A percentile compares a stretch with the other conserved stretches of the same genome.
These are phyloP conservation scores for Oasisia sp. DNA, from an alignment of 2,888 invertebrate species.

Conservation along the genomic window DNA sequence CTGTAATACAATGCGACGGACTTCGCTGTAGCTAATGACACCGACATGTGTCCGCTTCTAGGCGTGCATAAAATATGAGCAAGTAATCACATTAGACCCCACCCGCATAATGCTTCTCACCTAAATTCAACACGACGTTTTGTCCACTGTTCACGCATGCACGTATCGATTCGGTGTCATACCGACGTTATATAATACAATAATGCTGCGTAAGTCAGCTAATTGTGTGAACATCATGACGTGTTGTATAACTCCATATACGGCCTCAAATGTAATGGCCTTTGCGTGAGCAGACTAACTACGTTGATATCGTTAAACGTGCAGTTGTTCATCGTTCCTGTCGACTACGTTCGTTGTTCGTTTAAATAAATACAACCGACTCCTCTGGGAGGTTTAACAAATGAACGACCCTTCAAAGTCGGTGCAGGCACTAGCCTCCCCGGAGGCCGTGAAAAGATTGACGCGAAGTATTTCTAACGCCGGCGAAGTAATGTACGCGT, in stretches of 20 bases:
- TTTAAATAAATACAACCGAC: background rate
- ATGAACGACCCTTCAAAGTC: background rate
- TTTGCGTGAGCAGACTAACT: background rate
- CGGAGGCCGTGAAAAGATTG: background rate
- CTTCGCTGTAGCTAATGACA: background rate
- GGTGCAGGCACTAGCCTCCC: background rate
- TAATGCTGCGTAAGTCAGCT: background rate
- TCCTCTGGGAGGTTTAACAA: background rate
- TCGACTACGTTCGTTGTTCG: background rate
- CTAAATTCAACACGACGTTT: background rate
- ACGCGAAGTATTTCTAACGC: background rate
- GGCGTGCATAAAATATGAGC: constrained; percentile 10
- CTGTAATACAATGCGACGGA: background rate
- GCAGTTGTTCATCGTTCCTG: background rate
- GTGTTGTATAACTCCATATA: background rate
- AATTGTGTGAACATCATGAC: background rate
- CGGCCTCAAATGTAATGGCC: background rate
- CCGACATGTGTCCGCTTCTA: background rate
- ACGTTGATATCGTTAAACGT: background rate
- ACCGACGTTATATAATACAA: background rate
- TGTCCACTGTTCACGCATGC: background rate
- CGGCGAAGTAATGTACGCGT: background rate
- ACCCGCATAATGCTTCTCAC: background rate
- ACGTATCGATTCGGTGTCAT: background rate
- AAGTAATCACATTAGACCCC: background rate